Conservation (phyloP, 2,113 vertebrate genomes). For the Varanus salvator region DNA sequence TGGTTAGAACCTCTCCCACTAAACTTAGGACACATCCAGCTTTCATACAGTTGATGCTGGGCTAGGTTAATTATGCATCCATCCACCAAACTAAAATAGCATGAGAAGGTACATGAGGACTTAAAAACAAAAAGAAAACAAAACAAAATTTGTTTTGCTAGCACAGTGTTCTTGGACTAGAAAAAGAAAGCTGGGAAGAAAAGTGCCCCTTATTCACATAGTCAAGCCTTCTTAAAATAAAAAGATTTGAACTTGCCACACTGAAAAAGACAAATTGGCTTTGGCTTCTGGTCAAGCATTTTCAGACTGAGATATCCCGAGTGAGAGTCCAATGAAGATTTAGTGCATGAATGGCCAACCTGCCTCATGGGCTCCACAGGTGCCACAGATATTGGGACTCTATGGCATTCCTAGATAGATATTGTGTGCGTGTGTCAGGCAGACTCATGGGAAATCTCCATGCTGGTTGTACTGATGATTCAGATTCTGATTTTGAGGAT, state of each 20-base stretch:
- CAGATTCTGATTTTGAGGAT: too few relatives aligned
- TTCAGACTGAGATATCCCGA: not conserved
- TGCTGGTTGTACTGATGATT: too few relatives aligned
- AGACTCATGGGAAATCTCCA: too few relatives aligned
- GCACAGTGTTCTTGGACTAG: slow-evolving; percentile 71
- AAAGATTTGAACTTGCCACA: slow-evolving; percentile 56
- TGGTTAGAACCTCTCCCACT: slow-evolving; percentile 78
- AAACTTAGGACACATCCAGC: slow-evolving; percentile 77
- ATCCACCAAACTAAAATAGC: slow-evolving; percentile 72
- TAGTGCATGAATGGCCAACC: not conserved
- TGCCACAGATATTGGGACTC: not conserved
- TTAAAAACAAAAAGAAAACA: slow-evolving; percentile 47
- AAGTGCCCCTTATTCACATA: slow-evolving; percentile 70
- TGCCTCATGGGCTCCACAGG: not conserved
- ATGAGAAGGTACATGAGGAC: slow-evolving; percentile 69
- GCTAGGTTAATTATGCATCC: slow-evolving; percentile 78
- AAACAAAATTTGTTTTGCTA: slow-evolving; percentile 54
- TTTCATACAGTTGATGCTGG: slow-evolving; percentile 77
- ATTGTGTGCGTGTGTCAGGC: too few relatives aligned
- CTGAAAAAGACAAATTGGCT: slow-evolving; percentile 57
- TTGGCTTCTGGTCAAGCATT: slow-evolving; percentile 31
- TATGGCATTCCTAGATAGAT: not conserved
- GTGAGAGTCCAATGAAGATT: not conserved
- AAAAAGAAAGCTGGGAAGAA: slow-evolving; percentile 43
- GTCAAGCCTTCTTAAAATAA: slow-evolving; percentile 50